Evolutionary conservation across 2,797 vertebrate genomes (phyloP).

Genomic region (Coendou prehensilis): DNA sequence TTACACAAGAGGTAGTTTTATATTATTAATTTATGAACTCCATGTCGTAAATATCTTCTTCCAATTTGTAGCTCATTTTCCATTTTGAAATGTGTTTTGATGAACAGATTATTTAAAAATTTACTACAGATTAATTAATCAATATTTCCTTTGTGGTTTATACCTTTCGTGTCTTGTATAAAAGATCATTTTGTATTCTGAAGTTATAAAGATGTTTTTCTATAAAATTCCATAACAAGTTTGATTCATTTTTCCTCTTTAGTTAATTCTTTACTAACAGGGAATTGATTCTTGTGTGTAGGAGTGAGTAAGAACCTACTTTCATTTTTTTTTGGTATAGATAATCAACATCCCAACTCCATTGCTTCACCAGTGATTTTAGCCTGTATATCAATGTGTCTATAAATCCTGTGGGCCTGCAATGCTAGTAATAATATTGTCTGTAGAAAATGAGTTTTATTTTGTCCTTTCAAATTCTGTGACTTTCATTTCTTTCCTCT

Average conservation of each 20-base stretch:
- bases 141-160: constrained; percentile 14
- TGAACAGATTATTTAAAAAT: constrained; percentile 35
- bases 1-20: neutral
- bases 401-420: neutral
- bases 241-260: constrained; percentile 22
- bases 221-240: constrained; percentile 37
- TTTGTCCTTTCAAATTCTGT: neutral
- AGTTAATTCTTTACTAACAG: constrained; percentile 13
- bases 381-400: neutral
- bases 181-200: constrained; percentile 41
- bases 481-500: too few species aligned
- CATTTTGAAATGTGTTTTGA: constrained; percentile 51
- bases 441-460: constrained; percentile 22
- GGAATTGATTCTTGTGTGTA: neutral
- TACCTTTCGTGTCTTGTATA: constrained; percentile 15
- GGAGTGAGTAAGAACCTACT: constrained; percentile 4
- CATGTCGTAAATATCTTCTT: constrained; percentile 4
- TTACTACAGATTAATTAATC: constrained; percentile 46
- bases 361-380: neutral
- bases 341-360: neutral
- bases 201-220: constrained; percentile 25
- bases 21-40: constrained; percentile 29
- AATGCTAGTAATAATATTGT: neutral
- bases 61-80: neutral
- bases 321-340: neutral